Evolutionary conservation across 2,113 vertebrate species (phyloP).

Genomic region (Trogon melanurus): DNA sequence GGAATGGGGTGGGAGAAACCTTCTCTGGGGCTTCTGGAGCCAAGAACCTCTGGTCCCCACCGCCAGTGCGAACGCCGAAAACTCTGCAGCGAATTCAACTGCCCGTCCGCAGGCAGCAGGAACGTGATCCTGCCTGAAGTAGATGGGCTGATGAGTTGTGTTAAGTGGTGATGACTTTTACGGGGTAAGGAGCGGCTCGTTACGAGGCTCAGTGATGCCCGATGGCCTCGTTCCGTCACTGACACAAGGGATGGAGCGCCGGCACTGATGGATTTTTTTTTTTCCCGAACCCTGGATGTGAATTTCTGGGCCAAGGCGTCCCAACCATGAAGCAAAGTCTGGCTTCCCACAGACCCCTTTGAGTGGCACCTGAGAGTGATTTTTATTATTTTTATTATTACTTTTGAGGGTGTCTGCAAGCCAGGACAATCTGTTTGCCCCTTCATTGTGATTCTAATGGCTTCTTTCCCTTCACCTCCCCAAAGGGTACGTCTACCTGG

Average conservation of each 20-base stretch:
- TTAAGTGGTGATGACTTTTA: not conserved
- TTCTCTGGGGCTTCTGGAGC: not conserved
- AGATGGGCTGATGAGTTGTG: not conserved
- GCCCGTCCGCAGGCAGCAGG: not conserved
- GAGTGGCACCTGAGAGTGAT: not conserved
- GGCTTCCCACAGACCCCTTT: accelerated
- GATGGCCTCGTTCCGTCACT: not conserved
- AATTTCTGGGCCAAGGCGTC: not conserved
- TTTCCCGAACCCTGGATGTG: not conserved
- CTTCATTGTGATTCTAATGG: not conserved
- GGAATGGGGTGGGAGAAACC: not conserved
- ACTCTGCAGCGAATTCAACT: accelerated
- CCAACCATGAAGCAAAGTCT: not conserved
- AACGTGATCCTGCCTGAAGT: not conserved
- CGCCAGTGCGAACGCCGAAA: not conserved
- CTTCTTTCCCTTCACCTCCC: not conserved
- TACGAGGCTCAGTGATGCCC: not conserved
- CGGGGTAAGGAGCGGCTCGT: accelerated
- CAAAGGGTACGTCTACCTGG: conserved; percentile 94
- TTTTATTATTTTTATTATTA: too few species aligned
- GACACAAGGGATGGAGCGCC: not conserved
- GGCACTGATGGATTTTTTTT: not conserved
- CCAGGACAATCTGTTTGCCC: not conserved
- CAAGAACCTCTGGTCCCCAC: not conserved
- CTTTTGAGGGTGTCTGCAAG: not conserved